phyloP scores from a whole-genome alignment of 2,888 invertebrate genomes.

The Sabatieria punctata region DNA sequence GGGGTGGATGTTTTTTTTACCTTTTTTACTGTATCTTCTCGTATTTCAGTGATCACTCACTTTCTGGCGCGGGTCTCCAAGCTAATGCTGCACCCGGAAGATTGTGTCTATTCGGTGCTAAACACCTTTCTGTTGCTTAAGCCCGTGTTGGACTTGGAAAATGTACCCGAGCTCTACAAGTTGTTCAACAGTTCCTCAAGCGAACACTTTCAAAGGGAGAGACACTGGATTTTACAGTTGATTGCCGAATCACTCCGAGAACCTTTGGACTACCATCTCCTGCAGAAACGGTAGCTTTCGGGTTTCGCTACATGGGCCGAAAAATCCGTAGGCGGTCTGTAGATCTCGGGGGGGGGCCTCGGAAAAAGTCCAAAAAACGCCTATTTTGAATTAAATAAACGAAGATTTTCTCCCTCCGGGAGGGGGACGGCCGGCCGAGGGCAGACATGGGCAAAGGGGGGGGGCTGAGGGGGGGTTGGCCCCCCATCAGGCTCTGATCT shows the following conservation, averaged over 20 bases:
- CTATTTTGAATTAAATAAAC: no score
- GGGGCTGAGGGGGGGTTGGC: no score
- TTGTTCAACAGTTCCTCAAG: slow-evolving; percentile 62
- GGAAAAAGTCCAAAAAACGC: no score
- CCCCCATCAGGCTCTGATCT: no score
- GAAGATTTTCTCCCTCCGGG: no score
- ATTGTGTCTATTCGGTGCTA: slow-evolving; percentile 58
- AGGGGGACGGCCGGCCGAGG: no score
- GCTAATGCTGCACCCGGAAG: slow-evolving; percentile 53
- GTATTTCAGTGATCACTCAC: slow-evolving; percentile 41
- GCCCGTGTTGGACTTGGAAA: slow-evolving; percentile 52
- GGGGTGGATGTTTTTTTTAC: no score
- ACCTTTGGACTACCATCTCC: slow-evolving; percentile 53
- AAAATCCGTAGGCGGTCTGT: no score
- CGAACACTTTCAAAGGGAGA: slow-evolving; percentile 43
- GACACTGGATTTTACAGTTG: slow-evolving; percentile 58
- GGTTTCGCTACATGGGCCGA: no score
- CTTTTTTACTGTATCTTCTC: background rate
- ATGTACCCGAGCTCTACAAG: slow-evolving; percentile 70
- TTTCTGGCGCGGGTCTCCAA: slow-evolving; percentile 54
- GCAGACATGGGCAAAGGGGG: no score
- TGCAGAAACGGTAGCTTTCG: slow-evolving; percentile 36
- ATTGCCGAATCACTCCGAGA: slow-evolving; percentile 58
- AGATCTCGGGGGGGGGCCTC: no score
- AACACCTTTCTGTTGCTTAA: slow-evolving; percentile 60